phyloP scores from a whole-genome alignment of 2,113 vertebrate genomes.

The Cranoglanis bouderius region DNA sequence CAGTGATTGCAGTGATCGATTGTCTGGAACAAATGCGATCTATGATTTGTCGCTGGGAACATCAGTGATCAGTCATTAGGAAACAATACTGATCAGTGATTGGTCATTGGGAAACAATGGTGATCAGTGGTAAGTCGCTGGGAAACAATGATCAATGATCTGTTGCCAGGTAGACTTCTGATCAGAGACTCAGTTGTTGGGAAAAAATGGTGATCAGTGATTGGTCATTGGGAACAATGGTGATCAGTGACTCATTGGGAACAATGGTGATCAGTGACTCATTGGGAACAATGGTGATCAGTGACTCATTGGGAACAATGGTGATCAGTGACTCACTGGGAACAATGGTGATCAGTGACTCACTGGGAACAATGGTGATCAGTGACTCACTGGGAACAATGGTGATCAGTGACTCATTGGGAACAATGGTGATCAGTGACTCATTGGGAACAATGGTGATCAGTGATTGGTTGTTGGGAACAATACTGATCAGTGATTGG shows the following conservation, averaged over 20 bases:
- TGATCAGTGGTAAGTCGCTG: not conserved
- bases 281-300: too few relatives aligned
- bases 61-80: not conserved
- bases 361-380: not conserved
- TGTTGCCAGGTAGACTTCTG: too few relatives aligned
- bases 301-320: too few relatives aligned
- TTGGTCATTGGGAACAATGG: not conserved
- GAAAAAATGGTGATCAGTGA: not conserved
- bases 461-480: too few relatives aligned
- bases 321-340: too few relatives aligned
- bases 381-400: not conserved
- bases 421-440: too few relatives aligned
- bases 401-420: not conserved
- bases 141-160: too few relatives aligned
- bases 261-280: too few relatives aligned
- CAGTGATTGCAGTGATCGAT: not conserved
- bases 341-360: not conserved
- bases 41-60: not conserved
- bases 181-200: too few relatives aligned
- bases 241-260: not conserved
- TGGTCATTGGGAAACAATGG: not conserved
- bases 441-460: too few relatives aligned
- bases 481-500: too few relatives aligned
- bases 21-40: not conserved
- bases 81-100: not conserved